These are phyloP conservation scores for Rhinatrema bivittatum DNA, from an alignment of 2,797 vertebrate genomes.

Conservation along the genomic window DNA sequence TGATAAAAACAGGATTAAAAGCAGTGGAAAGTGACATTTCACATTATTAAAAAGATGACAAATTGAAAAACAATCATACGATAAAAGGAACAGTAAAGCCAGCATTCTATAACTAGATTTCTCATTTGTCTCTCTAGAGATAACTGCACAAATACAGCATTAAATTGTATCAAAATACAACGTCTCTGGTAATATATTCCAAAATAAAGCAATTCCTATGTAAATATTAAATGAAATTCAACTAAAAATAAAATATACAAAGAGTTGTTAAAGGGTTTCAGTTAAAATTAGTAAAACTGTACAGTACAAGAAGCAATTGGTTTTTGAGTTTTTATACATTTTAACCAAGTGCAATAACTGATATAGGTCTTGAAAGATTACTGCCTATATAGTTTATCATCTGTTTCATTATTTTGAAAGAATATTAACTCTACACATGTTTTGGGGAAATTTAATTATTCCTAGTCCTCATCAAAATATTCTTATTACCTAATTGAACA, in stretches of 20 bases:
- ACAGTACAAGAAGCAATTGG: slow-evolving; percentile 71
- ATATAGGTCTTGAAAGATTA: slow-evolving; percentile 50
- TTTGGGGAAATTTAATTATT: slow-evolving; percentile 33
- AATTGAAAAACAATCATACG: slow-evolving; percentile 29
- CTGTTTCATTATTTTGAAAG: slow-evolving; percentile 25
- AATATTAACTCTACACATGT: slow-evolving; percentile 19
- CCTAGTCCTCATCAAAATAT: slow-evolving; percentile 38
- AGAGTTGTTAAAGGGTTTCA: slow-evolving; percentile 83
- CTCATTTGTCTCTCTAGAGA: slow-evolving; percentile 51
- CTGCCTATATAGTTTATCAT: too few relatives aligned
- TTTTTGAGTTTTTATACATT: slow-evolving; percentile 36
- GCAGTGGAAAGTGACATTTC: slow-evolving; percentile 26
- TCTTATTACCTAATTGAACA: slow-evolving; percentile 33
- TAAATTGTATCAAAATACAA: slow-evolving; percentile 70
- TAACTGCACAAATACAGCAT: slow-evolving; percentile 58
- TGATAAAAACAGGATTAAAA: slow-evolving; percentile 25
- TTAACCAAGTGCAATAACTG: slow-evolving; percentile 59
- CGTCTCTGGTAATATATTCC: slow-evolving; percentile 57
- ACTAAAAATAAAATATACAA: slow-evolving; percentile 75
- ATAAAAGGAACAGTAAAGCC: slow-evolving; percentile 41
- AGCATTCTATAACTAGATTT: slow-evolving; percentile 48
- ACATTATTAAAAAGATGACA: slow-evolving; percentile 27
- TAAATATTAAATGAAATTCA: slow-evolving; percentile 58
- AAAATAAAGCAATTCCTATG: slow-evolving; percentile 64
- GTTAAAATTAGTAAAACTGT: slow-evolving; percentile 66